phyloP scores from a whole-genome alignment of 2,113 vertebrate genomes.

The Pituophis catenifer region DNA sequence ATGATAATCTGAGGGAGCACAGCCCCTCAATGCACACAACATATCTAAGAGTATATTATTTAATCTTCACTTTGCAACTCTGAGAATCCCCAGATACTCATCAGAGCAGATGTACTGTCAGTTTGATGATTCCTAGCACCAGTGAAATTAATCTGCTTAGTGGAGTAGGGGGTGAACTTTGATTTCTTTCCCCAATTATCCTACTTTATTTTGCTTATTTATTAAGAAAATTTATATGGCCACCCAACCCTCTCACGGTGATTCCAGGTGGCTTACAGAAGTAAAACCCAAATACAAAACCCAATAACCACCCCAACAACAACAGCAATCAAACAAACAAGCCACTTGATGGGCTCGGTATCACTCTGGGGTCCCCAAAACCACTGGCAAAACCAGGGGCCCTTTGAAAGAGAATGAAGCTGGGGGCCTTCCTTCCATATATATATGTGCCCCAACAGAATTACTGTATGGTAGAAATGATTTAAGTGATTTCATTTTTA shows the following conservation, averaged over 20 bases:
- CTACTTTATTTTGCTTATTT: neutral
- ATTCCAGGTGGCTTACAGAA: neutral
- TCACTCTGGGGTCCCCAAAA: neutral
- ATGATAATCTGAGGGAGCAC: neutral
- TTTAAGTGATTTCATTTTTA: neutral
- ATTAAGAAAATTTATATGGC: neutral
- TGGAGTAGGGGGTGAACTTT: neutral
- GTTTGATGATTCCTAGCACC: neutral
- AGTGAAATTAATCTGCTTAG: neutral
- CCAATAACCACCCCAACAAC: neutral
- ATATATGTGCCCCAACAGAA: neutral
- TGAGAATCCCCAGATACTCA: neutral
- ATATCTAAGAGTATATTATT: neutral
- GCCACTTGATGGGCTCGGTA: neutral
- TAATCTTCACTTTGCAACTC: neutral
- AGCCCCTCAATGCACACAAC: neutral
- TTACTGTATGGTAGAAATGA: neutral
- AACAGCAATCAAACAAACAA: neutral
- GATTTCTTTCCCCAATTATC: neutral
- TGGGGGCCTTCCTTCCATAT: too few species aligned
- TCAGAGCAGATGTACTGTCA: neutral
- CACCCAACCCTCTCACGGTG: neutral
- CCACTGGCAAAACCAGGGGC: neutral
- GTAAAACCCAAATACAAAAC: neutral
- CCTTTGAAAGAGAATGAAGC: neutral